Evolutionary conservation across 1,140 invertebrate species (phyloP).

Genomic region (Trissolcus basalis): DNA sequence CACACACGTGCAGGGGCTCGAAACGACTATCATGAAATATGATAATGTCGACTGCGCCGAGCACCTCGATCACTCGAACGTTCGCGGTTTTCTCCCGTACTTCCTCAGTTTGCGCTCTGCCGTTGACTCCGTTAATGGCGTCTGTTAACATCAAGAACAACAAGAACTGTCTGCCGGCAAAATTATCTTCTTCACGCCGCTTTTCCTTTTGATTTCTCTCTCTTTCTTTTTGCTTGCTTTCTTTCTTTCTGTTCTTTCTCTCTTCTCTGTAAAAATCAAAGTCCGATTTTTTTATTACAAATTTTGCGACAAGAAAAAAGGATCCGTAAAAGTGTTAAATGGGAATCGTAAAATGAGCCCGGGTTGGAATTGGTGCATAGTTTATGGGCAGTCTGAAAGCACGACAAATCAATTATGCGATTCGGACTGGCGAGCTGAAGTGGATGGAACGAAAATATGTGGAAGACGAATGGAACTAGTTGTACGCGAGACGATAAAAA

Average conservation of each 20-base stretch:
- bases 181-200: slow-evolving; percentile 35
- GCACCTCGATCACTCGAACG: slow-evolving; percentile 59
- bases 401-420: slow-evolving; percentile 59
- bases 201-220: neutral
- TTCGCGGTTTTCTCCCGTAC: slow-evolving; percentile 58
- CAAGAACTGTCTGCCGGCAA: neutral
- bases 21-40: slow-evolving; percentile 64
- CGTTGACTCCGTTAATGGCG: slow-evolving; percentile 42
- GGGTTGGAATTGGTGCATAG: slow-evolving; percentile 1
- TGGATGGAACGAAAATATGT: slow-evolving; percentile 25
- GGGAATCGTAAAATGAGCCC: slow-evolving; percentile 8
- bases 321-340: slow-evolving; percentile 17
- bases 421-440: slow-evolving; percentile 22
- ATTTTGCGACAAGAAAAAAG: slow-evolving; percentile 1
- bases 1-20: slow-evolving; percentile 54
- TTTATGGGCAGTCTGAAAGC: slow-evolving; percentile 43
- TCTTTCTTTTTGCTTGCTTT: neutral
- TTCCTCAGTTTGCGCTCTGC: slow-evolving; percentile 34
- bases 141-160: too few species aligned
- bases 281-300: neutral
- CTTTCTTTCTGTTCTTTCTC: neutral
- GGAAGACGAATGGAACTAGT: slow-evolving; percentile 41
- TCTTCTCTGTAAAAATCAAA: neutral
- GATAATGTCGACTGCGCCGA: slow-evolving; percentile 55
- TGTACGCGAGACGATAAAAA: slow-evolving; percentile 35